Evolutionary conservation across 1,140 invertebrate species (phyloP), one percentile per base, ranked within the genome.

Genomic region (Arctopsyche grandis): DNA sequence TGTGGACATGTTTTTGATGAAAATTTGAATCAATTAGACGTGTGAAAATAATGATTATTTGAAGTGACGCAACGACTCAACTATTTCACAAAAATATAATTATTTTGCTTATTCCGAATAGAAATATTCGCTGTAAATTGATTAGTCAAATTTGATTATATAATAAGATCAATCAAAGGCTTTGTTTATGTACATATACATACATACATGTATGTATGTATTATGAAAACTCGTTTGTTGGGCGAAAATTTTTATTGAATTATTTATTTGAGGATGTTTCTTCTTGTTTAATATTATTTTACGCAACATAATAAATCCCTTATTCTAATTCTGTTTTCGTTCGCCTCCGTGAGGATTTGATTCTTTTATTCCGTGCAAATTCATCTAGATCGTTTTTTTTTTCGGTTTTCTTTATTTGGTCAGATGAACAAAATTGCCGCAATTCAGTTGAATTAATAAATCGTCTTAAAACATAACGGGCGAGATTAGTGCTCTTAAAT

Each of bases 271-370:
- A 9, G n/a, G 52, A 58, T 22, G 19, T 66, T 66, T 66, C 22
- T 24, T 66, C 5, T 22, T 12, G 63, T 38, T 38, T 38, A 38
- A 38, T 38, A 38, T 38, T 14, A 66, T 66, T 26, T 66, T 66
- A 26, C 63, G 21, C 58, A 16, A 60, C 10, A 16, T 60, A 60
- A 16, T 60, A 60, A 60, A 60, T 66, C 63, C 24, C 63, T 66
- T 66, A 66, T 66, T 66, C 63, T n/a, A 10, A 66, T 66, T 66
- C 63, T 24, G 9, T 26, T 26, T 26, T 26, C 63, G n/a, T 66
- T 22, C 9, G 24, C n/a, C n/a, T n/a, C n/a, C 56, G 58, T 4
- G 58, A 3, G 21, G 58, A 66, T 66, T 12, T 66, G 21, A 26
- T 66, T 66, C 24, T 14, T 26, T 66, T 66, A 24, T 66, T 66